Base-by-base conservation (phyloP, 2,797 vertebrate genomes). In the Scolopax bukidnonensis region DNA sequence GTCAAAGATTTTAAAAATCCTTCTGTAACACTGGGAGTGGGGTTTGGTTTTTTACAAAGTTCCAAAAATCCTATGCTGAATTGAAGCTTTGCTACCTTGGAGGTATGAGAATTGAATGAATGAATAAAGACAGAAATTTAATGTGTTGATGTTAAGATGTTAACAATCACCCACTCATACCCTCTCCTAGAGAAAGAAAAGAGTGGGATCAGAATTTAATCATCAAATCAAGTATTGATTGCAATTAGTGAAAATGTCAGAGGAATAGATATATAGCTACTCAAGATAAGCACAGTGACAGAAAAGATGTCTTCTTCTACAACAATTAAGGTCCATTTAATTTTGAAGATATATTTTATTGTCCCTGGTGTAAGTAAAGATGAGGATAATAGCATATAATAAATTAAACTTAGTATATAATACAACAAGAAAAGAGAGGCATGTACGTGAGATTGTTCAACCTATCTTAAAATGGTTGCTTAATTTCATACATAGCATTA, bases 181-280 rank as follows among this genome's bases (percentile, higher is more conserved):
- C 16, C n/a, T 65, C 48, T 83, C 9, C 23, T 50, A 45, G 4
- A 50, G 36, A 53, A 84, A 68, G 14, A 74, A 80, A 74, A 68
- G 13, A 63, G 23, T 85, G 10, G 24, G 6, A 57, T 28, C 3
- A 4, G 20, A 87, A 68, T 27, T 45, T 33, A 80, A 63, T 67
- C 10, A 91, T 86, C 64, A 48, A 93, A 78, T 88, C 45, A 94
- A 85, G 20, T 1, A 50, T 50, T 81, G 95, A 90, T 93, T 95
- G 61, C 45, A 95, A 64, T 93, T 81, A 90, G 51, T 41, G n/a
- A 80, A 85, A 77, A 87, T 64, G 51, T 85, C 79, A 83, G 43
- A 89, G 51, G 9, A 56, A 60, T 28, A 50, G 28, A 60, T 36
- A 3, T 50, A 56, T n/a, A 50, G n/a, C 17, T 50, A 75, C 68